phyloP scores from a whole-genome alignment of 2,888 invertebrate genomes.

The Allolobophora icterica region DNA sequence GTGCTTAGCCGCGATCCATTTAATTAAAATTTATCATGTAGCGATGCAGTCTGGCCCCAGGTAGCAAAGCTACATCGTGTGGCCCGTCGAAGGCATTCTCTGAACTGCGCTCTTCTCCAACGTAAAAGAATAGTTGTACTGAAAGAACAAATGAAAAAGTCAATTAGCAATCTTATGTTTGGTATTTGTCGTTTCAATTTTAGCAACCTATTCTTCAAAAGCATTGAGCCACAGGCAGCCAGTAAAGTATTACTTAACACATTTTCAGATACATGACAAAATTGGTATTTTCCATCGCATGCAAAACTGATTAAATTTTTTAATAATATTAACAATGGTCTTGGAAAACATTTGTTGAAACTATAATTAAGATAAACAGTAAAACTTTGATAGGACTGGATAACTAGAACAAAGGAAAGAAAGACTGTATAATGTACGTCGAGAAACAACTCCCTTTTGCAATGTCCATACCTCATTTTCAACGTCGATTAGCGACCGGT shows the following conservation, averaged over 20 bases:
- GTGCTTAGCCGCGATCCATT: background rate
- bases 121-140: constrained; percentile 26
- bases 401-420: background rate
- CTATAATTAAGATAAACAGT: no score
- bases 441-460: background rate
- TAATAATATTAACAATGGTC: background rate
- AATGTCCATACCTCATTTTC: constrained; percentile 21
- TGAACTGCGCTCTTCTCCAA: constrained; percentile 26
- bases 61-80: background rate
- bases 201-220: no score
- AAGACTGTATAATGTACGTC: background rate
- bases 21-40: constrained; percentile 4
- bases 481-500: background rate
- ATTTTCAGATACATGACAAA: background rate
- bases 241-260: no score
- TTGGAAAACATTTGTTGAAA: no score
- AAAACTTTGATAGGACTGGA: no score
- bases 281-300: background rate
- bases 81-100: background rate
- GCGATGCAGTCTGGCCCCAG: background rate
- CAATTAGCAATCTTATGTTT: background rate
- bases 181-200: no score
- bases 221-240: no score
- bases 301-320: background rate
- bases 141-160: background rate